Base-by-base conservation (phyloP, 2,888 invertebrate genomes). In the Drosophila mercatorum region DNA sequence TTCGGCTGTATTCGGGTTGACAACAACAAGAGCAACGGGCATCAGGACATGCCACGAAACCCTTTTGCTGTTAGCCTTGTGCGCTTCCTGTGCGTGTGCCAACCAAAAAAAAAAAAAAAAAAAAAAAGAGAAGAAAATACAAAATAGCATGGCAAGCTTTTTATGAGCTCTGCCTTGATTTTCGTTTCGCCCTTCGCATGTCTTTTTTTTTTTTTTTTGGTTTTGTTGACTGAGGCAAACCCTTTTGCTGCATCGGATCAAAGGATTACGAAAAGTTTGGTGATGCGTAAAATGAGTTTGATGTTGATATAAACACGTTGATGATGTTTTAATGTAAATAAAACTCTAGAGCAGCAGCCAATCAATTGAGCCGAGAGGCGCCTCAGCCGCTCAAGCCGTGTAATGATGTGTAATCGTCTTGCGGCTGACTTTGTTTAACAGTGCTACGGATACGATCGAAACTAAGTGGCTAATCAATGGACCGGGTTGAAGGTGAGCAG, bases 241-340 rank as follows among this genome's bases (percentile, higher is more conserved):
- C 80, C 64, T 77, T 78, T 78, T 75, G 62, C 69, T 68, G 73
- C 80, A 72, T 81, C 78, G 86, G 89, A 87, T 87, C 86, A 87
- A 87, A 87, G 86, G 86, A 83, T 87, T 87, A 87, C 85, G 81
- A 70, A 84, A 89, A 87, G 89, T 87, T 87, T 81, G 81, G 85
- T 88, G 86, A 87, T 89, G 86, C 86, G 89, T 78, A 87, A 87
- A 87, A 87, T 87, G 86, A 87, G 89, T 87, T 89, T 87, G 89
- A 87, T 89, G 86, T 85, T 83, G 83, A 89, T 89, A 89, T 89
- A 87, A 87, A 89, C 86, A 89, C 83, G 86, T 88, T 87, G 89
- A 89, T 87, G 86, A 89, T 87, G 83, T 85, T 89, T 87, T 87
- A 87, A 87, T 87, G 89, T 87, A 88, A 89, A 89, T 87, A 89